Percentiles rank a stretch among this genome's conserved stretches.
Evolutionary conservation across 2,888 invertebrate species (phyloP).

Genomic region (Onthophagus sagittarius): DNA sequence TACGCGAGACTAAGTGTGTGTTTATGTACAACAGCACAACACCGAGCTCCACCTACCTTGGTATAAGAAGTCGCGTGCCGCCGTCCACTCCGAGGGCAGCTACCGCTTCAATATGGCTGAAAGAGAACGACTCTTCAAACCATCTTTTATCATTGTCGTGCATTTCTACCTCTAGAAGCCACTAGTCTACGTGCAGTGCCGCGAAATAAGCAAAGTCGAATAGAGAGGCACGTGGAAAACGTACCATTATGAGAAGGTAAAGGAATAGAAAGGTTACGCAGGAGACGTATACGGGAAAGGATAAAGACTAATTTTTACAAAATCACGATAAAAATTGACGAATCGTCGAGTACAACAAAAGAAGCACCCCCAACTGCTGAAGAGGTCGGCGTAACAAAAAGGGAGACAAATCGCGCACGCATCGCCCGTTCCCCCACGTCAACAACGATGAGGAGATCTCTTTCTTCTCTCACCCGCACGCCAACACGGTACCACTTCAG

Average conservation of each 20-base stretch:
- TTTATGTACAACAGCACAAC: conserved; percentile 37
- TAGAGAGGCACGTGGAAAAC: neutral
- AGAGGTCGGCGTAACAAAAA: neutral
- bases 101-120: conserved; percentile 51
- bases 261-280: conserved; percentile 18
- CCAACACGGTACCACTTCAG: neutral
- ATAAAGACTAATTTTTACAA: neutral
- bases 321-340: no score
- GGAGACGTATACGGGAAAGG: neutral
- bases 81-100: conserved; percentile 52
- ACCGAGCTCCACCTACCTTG: conserved; percentile 52
- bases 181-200: conserved; percentile 34
- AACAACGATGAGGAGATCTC: neutral
- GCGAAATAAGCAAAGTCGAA: conserved; percentile 18
- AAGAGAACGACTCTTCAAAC: conserved; percentile 53
- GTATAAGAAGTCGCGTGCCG: conserved; percentile 52
- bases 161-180: conserved; percentile 45
- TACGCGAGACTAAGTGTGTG: conserved; percentile 36
- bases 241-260: no score
- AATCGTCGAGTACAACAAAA: no score
- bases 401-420: conserved; percentile 15
- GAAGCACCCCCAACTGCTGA: neutral
- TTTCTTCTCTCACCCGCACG: neutral
- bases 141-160: conserved; percentile 46
- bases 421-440: neutral